Evolutionary conservation across 2,113 vertebrate genomes (phyloP), one percentile per base, ranked within the genome.

Genomic region (Heliornis fulica): DNA sequence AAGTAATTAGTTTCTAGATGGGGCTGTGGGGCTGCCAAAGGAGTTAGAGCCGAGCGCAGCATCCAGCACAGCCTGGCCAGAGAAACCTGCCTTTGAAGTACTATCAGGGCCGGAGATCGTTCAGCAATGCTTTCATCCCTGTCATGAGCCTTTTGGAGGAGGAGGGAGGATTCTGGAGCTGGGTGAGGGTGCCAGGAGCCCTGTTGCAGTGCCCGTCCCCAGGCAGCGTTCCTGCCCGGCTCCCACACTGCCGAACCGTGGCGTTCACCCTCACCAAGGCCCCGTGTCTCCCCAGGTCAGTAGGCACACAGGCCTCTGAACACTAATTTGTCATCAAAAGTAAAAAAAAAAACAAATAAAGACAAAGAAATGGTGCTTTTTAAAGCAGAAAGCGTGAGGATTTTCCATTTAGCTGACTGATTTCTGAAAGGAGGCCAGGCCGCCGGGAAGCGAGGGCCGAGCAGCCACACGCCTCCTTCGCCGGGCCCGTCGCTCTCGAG

Each of bases 1-100:
- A 96, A 96, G 95, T 96, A 95, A 94, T 91, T 96, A 46, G 66
- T 91, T 88, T 96, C 93, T 97, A 90, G 86, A 56, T 83, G 22
- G 0, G 5, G 59, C 60, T 16, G 54, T n/a, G 88, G 82, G 76
- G 68, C 88, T 96, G 93, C 94, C 90, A 93, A 70, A 80, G 68
- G n/a, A 90, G 76, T 26, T 29, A 43, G 94, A 93, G 94, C 59
- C 1, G 41, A 85, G 94, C 0, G 3, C 17, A 0, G 5, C 81
- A 69, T 91, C 66, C 91, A 93, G 81, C 76, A 6, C 12, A 0
- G 87, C 93, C 84, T 90, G 83, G 89, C 76, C 60, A 2, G 0
- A n/a, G 72, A 64, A 79, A 79, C 85, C 86, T 77, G 80, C 89
- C 82, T 94, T 90, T 90, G 90, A 96, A 95, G 79, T 84, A n/a